Conservation (phyloP, 2,797 vertebrate species). For the Phoxinus dragarum region DNA sequence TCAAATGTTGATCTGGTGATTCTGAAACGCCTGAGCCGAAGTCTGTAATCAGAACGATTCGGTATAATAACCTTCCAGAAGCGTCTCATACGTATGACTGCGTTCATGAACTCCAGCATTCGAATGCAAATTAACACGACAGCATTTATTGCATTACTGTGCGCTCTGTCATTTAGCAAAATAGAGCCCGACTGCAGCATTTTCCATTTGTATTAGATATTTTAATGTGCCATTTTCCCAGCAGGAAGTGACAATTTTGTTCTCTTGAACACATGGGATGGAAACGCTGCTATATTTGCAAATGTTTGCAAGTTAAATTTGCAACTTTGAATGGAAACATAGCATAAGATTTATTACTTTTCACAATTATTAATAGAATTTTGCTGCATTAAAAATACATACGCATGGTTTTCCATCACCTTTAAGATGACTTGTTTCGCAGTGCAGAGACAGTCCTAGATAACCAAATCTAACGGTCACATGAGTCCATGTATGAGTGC, state of each 20-base stretch:
- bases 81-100: background rate
- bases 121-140: background rate
- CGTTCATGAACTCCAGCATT: background rate
- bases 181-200: background rate
- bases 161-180: background rate
- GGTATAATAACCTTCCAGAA: background rate
- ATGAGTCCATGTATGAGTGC: background rate
- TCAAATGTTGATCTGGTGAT: background rate
- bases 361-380: background rate
- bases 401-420: background rate
- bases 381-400: background rate
- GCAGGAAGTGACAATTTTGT: background rate
- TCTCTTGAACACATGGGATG: background rate
- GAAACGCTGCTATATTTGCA: background rate
- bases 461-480: background rate
- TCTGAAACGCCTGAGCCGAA: no score
- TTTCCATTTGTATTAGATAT: background rate
- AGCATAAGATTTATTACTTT: background rate
- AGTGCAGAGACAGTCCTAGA: background rate
- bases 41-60: background rate
- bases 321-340: background rate
- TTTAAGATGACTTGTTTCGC: background rate
- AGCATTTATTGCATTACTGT: background rate
- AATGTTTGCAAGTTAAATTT: background rate
- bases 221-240: background rate